Conservation (phyloP, 1,140 invertebrate species). For the Drosophila persimilis region DNA sequence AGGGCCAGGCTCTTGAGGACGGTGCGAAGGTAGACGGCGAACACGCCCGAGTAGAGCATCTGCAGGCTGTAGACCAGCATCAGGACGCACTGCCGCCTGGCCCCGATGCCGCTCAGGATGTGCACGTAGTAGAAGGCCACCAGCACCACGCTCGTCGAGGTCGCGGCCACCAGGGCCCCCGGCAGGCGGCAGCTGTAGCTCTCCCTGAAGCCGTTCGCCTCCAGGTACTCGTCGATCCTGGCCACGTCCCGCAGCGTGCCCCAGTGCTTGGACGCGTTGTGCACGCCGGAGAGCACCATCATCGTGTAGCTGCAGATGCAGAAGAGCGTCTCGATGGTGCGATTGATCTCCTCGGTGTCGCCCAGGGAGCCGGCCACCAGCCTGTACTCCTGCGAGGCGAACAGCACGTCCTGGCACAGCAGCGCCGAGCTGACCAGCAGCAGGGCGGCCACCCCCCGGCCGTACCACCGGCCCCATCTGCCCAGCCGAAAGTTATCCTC, state of each 20-base stretch:
- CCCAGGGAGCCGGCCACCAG: conserved; percentile 55
- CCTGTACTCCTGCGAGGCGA: conserved; percentile 47
- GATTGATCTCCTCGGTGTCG: conserved; percentile 66
- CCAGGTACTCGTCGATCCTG: conserved; percentile 55
- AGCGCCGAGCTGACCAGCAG: conserved; percentile 27
- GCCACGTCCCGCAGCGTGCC: conserved; percentile 53
- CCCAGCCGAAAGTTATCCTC: conserved; percentile 36
- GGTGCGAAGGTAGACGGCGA: conserved; percentile 55
- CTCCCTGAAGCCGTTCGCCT: conserved; percentile 33
- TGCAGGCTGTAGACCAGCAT: conserved; percentile 57
- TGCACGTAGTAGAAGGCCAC: conserved; percentile 70
- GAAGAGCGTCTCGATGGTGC: conserved; percentile 67
- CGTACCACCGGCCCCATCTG: conserved; percentile 41
- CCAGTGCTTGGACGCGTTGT: conserved; percentile 50
- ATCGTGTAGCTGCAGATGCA: conserved; percentile 67
- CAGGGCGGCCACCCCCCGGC: conserved; percentile 24
- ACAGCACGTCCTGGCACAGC: conserved; percentile 55
- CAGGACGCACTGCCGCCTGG: conserved; percentile 22
- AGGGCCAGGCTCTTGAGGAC: conserved; percentile 48
- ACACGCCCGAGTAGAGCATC: conserved; percentile 59
- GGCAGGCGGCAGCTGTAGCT: conserved; percentile 53
- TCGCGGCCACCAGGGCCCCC: conserved; percentile 19
- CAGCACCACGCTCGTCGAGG: conserved; percentile 30
- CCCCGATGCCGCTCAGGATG: conserved; percentile 39
- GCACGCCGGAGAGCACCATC: conserved; percentile 48